A percentile compares a stretch with the other conserved stretches of the same genome.
Conservation (phyloP, 1,140 invertebrate genomes). For the Nymphalis io region DNA sequence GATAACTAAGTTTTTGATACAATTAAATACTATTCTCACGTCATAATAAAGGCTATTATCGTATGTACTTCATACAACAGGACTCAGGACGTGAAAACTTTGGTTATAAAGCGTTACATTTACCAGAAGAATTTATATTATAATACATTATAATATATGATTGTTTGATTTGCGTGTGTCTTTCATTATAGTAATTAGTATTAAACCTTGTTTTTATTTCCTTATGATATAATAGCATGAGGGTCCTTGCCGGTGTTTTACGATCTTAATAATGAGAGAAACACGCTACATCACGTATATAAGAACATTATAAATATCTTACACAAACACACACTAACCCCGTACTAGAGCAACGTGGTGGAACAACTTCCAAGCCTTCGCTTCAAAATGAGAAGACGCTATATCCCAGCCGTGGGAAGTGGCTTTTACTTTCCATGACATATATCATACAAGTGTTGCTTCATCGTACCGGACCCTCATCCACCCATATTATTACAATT, state of each 20-base stretch:
- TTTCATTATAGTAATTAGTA: background rate
- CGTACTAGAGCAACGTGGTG: no score
- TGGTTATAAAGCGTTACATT: slow-evolving; percentile 5
- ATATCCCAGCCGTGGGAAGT: no score
- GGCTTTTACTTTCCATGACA: no score
- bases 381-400: no score
- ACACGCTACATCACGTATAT: no score
- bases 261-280: no score
- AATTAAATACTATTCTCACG: background rate
- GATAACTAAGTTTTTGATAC: background rate
- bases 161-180: background rate
- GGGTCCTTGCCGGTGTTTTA: no score
- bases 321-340: no score
- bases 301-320: no score
- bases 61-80: background rate
- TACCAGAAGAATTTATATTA: background rate
- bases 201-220: background rate
- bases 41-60: background rate
- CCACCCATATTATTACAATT: slow-evolving; percentile 13
- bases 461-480: no score
- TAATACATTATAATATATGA: slow-evolving; percentile 1
- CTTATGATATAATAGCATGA: background rate
- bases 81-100: background rate
- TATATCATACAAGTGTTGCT: no score
- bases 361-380: no score